Evolutionary conservation across 2,888 invertebrate genomes (phyloP), one percentile per base, ranked within the genome.

Genomic region (Drosophila formosana): DNA sequence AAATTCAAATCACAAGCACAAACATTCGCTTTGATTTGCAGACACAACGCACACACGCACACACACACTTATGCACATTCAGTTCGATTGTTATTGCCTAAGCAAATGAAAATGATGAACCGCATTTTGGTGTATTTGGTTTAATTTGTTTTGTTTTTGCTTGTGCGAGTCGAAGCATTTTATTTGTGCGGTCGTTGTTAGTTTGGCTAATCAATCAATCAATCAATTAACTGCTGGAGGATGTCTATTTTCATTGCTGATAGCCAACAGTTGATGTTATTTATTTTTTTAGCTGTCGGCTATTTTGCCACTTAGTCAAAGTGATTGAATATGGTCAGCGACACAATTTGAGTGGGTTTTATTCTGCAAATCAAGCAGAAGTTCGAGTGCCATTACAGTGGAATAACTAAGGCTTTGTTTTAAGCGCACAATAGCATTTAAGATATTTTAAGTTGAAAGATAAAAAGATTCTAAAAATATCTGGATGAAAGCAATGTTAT

Each of bases 131-230:
- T 70, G 75, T 62, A 65, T 73, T 84, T 79, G 28, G 63, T 52
- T 57, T 62, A 56, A 65, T 67, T 68, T 75, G 68, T 55, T 71
- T 43, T 65, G 53, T 57, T 68, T 69, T 49, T n/a, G 34, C 6
- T 11, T 43, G n/a, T 32, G 32, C 13, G 25, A 26, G 37, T 37
- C 8, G 13, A 37, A 28, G 43, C 41, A 60, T 61, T 58, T 37
- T 62, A 34, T 57, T 39, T 53, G 26, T 43, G 23, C 13, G 9
- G 8, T 13, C 46, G 23, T 53, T 60, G 55, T 60, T 64, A 50
- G 39, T 37, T 62, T 18, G 34, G 63, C 86, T 79, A 88, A 85
- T 85, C 85, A 87, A 82, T 82, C 84, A 84, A 88, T 82, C 82
- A 82, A 89, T 88, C 85, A 85, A 88, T 85, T 85, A 85, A 84